Evolutionary conservation across 2,888 invertebrate species (phyloP).

Genomic region (Heliconius ismenius): DNA sequence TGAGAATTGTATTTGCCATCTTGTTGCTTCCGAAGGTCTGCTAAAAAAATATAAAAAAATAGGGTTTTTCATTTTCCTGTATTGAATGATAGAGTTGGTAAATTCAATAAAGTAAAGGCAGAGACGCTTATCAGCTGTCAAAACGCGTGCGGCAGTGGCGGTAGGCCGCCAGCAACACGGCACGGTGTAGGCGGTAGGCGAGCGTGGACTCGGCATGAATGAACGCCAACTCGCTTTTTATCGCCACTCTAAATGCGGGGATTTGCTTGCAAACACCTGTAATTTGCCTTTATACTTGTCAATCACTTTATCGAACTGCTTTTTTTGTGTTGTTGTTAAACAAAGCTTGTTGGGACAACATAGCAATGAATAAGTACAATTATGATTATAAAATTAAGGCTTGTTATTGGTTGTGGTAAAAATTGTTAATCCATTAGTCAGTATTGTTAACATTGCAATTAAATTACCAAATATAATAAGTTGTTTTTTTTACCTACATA

Average conservation of each 20-base stretch:
- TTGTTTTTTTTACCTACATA: too few relatives aligned
- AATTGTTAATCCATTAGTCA: too few relatives aligned
- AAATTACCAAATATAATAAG: too few relatives aligned
- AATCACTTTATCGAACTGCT: slow-evolving; percentile 37
- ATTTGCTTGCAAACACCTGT: slow-evolving; percentile 69
- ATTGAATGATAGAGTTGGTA: slow-evolving; percentile 10
- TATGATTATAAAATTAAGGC: too few relatives aligned
- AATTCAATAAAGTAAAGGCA: slow-evolving; percentile 55
- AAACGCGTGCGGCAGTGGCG: slow-evolving; percentile 62
- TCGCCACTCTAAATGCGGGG: slow-evolving; percentile 64
- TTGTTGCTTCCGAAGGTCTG: neutral
- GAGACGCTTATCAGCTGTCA: slow-evolving; percentile 65
- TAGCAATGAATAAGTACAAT: neutral
- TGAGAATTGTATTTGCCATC: neutral
- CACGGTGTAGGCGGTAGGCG: slow-evolving; percentile 37
- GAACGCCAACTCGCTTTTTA: slow-evolving; percentile 68
- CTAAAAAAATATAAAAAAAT: neutral
- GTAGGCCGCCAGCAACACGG: slow-evolving; percentile 41
- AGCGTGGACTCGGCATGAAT: slow-evolving; percentile 50
- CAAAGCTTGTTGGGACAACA: slow-evolving; percentile 5
- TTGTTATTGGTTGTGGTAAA: too few relatives aligned
- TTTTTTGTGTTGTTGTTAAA: slow-evolving; percentile 5
- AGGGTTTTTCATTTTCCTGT: neutral
- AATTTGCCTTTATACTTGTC: slow-evolving; percentile 60
- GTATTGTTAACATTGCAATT: too few relatives aligned